These are phyloP conservation scores for Druceiella hillmani DNA, from an alignment of 2,888 invertebrate genomes.

Conservation along the genomic window DNA sequence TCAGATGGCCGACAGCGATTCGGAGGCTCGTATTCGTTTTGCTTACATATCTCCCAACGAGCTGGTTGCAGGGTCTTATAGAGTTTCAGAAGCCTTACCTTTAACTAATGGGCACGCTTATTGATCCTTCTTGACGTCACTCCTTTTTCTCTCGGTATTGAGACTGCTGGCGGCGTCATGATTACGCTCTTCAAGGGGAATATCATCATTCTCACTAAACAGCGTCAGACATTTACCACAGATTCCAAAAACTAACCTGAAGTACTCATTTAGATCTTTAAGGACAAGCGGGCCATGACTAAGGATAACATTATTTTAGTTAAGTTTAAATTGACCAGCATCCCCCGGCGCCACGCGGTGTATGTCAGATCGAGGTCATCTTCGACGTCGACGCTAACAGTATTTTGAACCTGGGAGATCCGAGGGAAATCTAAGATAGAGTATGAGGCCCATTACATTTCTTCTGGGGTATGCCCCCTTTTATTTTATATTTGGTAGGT, in stretches of 20 bases:
- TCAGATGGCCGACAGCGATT: no score
- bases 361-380: conserved; percentile 83
- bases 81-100: no score
- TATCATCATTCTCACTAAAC: conserved; percentile 95
- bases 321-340: conserved; percentile 94
- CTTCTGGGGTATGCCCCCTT: no score
- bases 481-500: no score
- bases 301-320: conserved; percentile 94
- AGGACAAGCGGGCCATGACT: conserved; percentile 94
- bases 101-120: no score
- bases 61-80: no score
- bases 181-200: conserved; percentile 95
- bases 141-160: conserved; percentile 85
- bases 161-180: conserved; percentile 92
- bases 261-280: conserved; percentile 87
- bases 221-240: conserved; percentile 94
- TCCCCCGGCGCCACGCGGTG: conserved; percentile 89
- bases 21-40: no score
- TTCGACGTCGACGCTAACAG: conserved; percentile 92
- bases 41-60: no score
- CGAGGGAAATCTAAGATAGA: no score
- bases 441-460: no score
- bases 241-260: conserved; percentile 98
- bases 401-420: conserved; percentile 92
- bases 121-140: conserved; percentile 88